Conservation (phyloP, 2,113 vertebrate genomes). For the Rhabdornis inornatus region DNA sequence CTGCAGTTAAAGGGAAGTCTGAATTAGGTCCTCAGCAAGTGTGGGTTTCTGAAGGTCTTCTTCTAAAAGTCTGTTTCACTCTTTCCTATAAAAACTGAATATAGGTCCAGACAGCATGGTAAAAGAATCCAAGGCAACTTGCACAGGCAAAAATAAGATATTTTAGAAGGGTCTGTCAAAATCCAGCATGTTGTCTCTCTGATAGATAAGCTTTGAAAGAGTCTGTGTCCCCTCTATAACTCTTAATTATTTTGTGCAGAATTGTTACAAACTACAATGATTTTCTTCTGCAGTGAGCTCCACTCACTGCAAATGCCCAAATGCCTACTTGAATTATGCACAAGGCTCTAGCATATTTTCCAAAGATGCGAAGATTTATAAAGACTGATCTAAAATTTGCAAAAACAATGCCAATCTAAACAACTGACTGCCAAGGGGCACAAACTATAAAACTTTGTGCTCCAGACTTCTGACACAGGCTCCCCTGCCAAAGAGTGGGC, state of each 20-base stretch:
- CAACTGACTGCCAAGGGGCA: not conserved
- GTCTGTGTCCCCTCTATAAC: not conserved
- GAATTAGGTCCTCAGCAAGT: not conserved
- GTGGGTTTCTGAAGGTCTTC: not conserved
- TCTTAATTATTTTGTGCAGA: not conserved
- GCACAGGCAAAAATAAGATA: not conserved
- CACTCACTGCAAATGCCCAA: not conserved
- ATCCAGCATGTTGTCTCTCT: not conserved
- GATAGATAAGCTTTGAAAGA: not conserved
- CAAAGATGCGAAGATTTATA: not conserved
- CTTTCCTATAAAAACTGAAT: not conserved
- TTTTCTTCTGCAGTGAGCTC: not conserved
- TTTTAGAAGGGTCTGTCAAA: not conserved
- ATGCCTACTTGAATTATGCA: not conserved
- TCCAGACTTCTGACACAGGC: not conserved
- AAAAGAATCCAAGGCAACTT: not conserved
- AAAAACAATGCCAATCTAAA: not conserved
- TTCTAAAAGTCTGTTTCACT: not conserved
- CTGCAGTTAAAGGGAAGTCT: not conserved
- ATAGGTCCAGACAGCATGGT: not conserved
- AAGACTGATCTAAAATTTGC: not conserved
- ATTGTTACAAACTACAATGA: not conserved
- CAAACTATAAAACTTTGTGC: not conserved
- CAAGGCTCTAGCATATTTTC: not conserved
- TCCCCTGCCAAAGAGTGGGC: not conserved